A percentile compares a stretch with the other conserved stretches of the same genome.
phyloP scores from a whole-genome alignment of 2,888 invertebrate genomes.

The Sphaerophoria taeniata region DNA sequence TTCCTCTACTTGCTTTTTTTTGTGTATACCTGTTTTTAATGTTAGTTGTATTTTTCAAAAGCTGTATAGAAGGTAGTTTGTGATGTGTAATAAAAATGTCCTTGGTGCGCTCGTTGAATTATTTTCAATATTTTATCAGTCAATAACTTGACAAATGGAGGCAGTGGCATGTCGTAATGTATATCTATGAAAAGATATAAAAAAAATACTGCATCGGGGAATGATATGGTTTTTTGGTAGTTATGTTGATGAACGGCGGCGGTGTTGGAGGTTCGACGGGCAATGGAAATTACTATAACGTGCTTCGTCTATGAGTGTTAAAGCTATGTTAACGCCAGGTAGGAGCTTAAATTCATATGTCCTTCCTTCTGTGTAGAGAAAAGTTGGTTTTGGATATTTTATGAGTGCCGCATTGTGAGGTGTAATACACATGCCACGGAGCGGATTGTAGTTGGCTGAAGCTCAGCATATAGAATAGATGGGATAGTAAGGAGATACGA shows the following conservation, averaged over 20 bases:
- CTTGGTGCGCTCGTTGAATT: slow-evolving; percentile 70
- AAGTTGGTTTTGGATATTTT: slow-evolving; percentile 69
- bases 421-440: slow-evolving; percentile 39
- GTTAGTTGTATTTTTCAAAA: slow-evolving; percentile 10
- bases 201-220: neutral
- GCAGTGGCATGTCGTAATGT: slow-evolving; percentile 4
- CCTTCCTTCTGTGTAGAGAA: slow-evolving; percentile 16
- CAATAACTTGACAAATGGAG: slow-evolving; percentile 74
- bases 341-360: slow-evolving; percentile 12
- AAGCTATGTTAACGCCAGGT: neutral
- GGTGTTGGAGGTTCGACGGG: too few relatives aligned
- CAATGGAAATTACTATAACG: slow-evolving; percentile 12
- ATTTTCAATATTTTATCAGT: slow-evolving; percentile 75
- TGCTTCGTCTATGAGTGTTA: slow-evolving; percentile 13
- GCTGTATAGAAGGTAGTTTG: slow-evolving; percentile 25
- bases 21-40: neutral
- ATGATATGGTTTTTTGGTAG: neutral
- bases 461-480: neutral
- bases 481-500: neutral
- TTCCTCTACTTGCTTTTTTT: slow-evolving; percentile 5
- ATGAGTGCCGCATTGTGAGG: slow-evolving; percentile 62
- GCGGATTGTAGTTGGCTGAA: neutral
- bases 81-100: slow-evolving; percentile 70
- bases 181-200: neutral
- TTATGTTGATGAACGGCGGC: slow-evolving; percentile 31